Evolutionary conservation across 2,113 vertebrate species (phyloP), one percentile per base, ranked within the genome.

Genomic region (Carollia perspicillata): DNA sequence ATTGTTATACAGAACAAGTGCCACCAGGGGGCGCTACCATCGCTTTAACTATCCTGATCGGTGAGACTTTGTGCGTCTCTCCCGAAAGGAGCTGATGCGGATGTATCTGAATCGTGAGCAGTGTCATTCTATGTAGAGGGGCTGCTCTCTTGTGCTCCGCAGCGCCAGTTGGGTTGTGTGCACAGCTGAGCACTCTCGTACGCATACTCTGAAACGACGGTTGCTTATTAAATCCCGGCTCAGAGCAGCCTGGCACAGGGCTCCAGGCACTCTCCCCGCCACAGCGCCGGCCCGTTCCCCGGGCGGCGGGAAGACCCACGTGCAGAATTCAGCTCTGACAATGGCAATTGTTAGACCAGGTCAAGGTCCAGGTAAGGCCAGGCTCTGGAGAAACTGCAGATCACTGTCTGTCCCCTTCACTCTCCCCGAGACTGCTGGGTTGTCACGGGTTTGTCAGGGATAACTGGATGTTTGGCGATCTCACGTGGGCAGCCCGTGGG

Each of bases 221-320:
- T 40, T 44, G 9, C 7, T 11, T 35, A 42, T 58, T 4, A 30
- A 83, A 18, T 49, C 33, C 3, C 35, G 3, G 4, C 14, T n/a
- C 37, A 35, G 0, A 40, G 47, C 37, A n/a, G 18, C 3, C 33
- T 6, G 23, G 0, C 44, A 1, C 1, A 5, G 4, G 5, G 0
- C 22, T 0, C 1, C 30, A 40, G 13, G 33, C 44, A 0, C 0
- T 0, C 7, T 5, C 26, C 20, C n/a, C 69, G 9, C 12, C 2
- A 0, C 8, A 28, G 37, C 37, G 3, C 14, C 7, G 5, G 5
- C 22, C 37, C 44, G 0, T 23, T 55, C 63, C 0, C 2, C 14
- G 20, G 26, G 30, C 5, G 0, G 20, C 2, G 33, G 55, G 65
- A 42, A 71, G 66, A 40, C 20, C 42, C 5, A 0, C 4, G 0